Base-by-base conservation (phyloP, 2,797 vertebrate genomes). In the Luscinia luscinia region DNA sequence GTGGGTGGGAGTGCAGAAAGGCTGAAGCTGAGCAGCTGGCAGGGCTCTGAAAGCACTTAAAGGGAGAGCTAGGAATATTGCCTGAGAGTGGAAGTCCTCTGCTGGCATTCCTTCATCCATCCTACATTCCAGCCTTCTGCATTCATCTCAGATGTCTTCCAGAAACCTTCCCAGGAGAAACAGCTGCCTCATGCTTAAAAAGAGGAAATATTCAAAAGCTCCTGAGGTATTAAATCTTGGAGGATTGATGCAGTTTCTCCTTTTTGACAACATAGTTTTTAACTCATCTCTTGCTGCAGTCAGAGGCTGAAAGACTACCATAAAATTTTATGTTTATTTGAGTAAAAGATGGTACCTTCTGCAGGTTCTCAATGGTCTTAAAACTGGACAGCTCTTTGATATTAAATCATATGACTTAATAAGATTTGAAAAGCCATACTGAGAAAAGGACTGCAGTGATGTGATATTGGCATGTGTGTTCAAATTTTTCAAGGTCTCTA, bases 101-200 rank as follows among this genome's bases (percentile, higher is more conserved):
- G 87, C 94, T 95, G 83, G 81, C 40, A 51, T 95, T 97, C 80
- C 63, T 96, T 97, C 21, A 4, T 90, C 96, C 92, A 95, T 84
- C 61, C 92, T 69, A 94, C 95, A 97, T 98, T 98, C 97, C 97
- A 96, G 93, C 81, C 94, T 95, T 87, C 93, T 92, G 41, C 84
- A 91, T 96, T 97, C 97, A 97, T 90, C 79, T 96, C 89, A 84
- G 75, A 92, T 94, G 68, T 93, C 86, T 97, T 97, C 95, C 94
- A 98, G 95, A 90, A 98, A 91, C 49, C 88, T 94, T 98, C 97
- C 96, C 96, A 95, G 93, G 97, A 97, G 97, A 97, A 97, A 94
- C 89, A 97, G 90, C 96, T 97, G 96, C 84, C 89, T 96, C 64
- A 41, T 51, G 51, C 93, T 94, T 95, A 73, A 90, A 90, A 82